These are phyloP conservation scores for Myiozetetes cayanensis DNA, from an alignment of 2,113 vertebrate species.

Conservation along the genomic window DNA sequence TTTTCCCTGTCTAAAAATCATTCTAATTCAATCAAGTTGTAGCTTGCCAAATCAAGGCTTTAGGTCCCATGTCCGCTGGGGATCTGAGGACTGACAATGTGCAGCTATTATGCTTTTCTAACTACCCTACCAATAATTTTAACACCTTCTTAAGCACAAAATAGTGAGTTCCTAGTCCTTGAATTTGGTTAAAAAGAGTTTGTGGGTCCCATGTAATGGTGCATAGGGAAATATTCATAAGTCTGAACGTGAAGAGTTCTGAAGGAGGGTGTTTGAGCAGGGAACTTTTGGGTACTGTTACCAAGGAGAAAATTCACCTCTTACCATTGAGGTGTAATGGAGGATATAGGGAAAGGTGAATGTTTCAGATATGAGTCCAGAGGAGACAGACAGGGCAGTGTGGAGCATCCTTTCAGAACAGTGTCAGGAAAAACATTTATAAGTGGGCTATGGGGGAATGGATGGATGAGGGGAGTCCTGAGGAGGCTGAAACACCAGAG, in stretches of 20 bases:
- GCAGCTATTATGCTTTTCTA: neutral
- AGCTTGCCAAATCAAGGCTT: neutral
- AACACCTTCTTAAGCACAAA: neutral
- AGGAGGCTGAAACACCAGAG: neutral
- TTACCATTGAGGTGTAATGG: accelerated
- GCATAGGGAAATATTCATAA: neutral
- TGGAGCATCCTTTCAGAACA: neutral
- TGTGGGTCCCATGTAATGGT: neutral
- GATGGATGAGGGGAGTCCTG: neutral
- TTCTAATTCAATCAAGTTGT: neutral
- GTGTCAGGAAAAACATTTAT: neutral
- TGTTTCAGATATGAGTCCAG: neutral
- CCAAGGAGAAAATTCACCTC: accelerated
- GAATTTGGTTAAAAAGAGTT: neutral
- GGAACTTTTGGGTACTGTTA: neutral
- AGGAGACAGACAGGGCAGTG: neutral
- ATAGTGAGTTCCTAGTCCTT: neutral
- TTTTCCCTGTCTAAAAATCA: neutral
- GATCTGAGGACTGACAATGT: neutral
- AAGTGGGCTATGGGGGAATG: neutral
- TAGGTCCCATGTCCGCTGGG: neutral
- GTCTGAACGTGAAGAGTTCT: neutral
- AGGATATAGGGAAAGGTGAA: neutral
- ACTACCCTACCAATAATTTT: neutral
- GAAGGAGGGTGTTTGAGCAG: neutral